phyloP scores from a whole-genome alignment of 2,113 vertebrate species.

The Dasypus novemcinctus region DNA sequence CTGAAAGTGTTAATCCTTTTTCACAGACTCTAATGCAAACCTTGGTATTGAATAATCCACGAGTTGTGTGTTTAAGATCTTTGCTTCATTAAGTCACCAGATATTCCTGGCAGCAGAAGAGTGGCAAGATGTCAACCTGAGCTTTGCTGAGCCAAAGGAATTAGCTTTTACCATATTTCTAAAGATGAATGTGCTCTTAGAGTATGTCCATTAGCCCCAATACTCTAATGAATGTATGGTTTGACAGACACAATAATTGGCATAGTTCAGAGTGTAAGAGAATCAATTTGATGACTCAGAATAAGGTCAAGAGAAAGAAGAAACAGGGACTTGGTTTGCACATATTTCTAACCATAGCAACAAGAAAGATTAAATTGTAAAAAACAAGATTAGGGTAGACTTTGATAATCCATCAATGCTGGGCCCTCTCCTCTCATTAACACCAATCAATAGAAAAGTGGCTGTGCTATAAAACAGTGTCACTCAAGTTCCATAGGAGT shows the following conservation, averaged over 20 bases:
- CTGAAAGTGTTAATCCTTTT: slow-evolving; percentile 80
- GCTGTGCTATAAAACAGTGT: slow-evolving; percentile 52
- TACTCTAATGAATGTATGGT: slow-evolving; percentile 68
- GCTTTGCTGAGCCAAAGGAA: slow-evolving; percentile 78
- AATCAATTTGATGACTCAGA: slow-evolving; percentile 71
- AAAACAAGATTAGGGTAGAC: slow-evolving; percentile 65
- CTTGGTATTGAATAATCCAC: slow-evolving; percentile 78
- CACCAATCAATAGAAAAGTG: slow-evolving; percentile 68
- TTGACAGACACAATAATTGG: slow-evolving; percentile 78
- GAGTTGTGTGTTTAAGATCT: slow-evolving; percentile 76
- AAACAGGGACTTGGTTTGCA: slow-evolving; percentile 59
- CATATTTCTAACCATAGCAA: slow-evolving; percentile 66
- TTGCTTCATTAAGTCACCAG: slow-evolving; percentile 81
- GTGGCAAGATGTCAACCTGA: slow-evolving; percentile 78
- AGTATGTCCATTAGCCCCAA: slow-evolving; percentile 72
- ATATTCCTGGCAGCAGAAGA: slow-evolving; percentile 78
- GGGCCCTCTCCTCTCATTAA: slow-evolving; percentile 63
- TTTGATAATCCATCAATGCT: slow-evolving; percentile 65
- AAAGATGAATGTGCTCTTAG: slow-evolving; percentile 78
- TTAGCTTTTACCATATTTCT: slow-evolving; percentile 77
- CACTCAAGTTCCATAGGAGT: slow-evolving; percentile 66
- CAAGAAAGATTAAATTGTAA: slow-evolving; percentile 61
- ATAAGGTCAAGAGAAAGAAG: slow-evolving; percentile 69
- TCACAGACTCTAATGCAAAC: slow-evolving; percentile 73
- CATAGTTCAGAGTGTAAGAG: slow-evolving; percentile 73